phyloP scores from a whole-genome alignment of 92 coral and sea anemone genomes.

The Palythoa grandiflora region DNA sequence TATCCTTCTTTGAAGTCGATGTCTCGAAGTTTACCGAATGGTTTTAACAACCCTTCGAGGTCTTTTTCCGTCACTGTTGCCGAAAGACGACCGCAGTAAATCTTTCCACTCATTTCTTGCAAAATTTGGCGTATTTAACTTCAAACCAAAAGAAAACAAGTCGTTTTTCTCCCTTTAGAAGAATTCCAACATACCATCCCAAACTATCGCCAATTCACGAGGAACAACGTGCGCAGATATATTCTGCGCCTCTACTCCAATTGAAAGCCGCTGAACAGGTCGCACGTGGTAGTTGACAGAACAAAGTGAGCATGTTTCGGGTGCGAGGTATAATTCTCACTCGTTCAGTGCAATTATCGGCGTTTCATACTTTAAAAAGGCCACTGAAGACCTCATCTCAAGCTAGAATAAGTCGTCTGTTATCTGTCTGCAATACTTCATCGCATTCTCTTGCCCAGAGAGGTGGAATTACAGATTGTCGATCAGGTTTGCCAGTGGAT shows the following conservation, averaged over 20 bases:
- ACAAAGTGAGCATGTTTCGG: slow-evolving; percentile 8
- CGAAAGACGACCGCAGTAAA: slow-evolving; percentile 95
- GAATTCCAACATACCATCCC: slow-evolving; percentile 28
- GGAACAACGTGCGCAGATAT: slow-evolving; percentile 12
- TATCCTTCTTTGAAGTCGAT: slow-evolving; percentile 95
- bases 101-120: slow-evolving; percentile 80
- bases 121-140: background rate
- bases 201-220: slow-evolving; percentile 39
- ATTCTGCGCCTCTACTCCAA: background rate
- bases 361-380: background rate
- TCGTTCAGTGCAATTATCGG: slow-evolving; percentile 21
- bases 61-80: slow-evolving; percentile 87
- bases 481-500: background rate
- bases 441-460: background rate
- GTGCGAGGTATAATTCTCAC: slow-evolving; percentile 9
- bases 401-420: background rate
- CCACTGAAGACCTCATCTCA: slow-evolving; percentile 15
- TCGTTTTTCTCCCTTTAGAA: slow-evolving; percentile 25
- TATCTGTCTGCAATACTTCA: background rate
- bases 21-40: slow-evolving; percentile 91
- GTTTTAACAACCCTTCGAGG: slow-evolving; percentile 82
- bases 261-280: slow-evolving; percentile 25
- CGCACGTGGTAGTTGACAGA: slow-evolving; percentile 27
- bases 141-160: background rate
- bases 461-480: background rate